Conservation (phyloP, 1,140 invertebrate species). For the Drosophila kohkoa region DNA sequence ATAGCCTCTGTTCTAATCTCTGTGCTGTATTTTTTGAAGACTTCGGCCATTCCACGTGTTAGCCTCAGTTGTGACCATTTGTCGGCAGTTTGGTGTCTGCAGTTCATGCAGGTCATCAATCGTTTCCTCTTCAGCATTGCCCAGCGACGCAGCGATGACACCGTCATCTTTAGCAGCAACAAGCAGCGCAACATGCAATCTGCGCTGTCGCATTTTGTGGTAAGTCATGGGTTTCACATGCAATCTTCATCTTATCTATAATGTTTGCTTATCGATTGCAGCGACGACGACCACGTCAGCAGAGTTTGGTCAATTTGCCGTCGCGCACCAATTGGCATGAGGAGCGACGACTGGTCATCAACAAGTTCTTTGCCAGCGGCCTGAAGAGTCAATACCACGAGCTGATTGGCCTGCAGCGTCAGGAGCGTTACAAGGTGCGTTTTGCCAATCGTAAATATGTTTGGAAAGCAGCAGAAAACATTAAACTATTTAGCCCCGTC, state of each 20-base stretch:
- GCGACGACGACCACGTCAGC: slow-evolving; percentile 55
- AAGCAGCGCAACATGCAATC: slow-evolving; percentile 73
- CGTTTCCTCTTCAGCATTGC: slow-evolving; percentile 93
- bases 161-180: slow-evolving; percentile 62
- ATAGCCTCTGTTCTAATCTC: not conserved
- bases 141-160: slow-evolving; percentile 62
- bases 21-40: slow-evolving; percentile 85
- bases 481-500: too few relatives aligned
- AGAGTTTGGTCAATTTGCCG: slow-evolving; percentile 24
- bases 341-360: slow-evolving; percentile 60
- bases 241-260: not conserved
- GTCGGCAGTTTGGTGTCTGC: slow-evolving; percentile 96
- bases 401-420: slow-evolving; percentile 52
- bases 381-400: slow-evolving; percentile 55
- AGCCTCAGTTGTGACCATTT: slow-evolving; percentile 96
- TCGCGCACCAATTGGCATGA: slow-evolving; percentile 59
- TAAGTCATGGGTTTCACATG: slow-evolving; percentile 49
- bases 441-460: not conserved
- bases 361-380: slow-evolving; percentile 64
- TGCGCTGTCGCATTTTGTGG: slow-evolving; percentile 85
- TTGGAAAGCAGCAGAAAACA: too few relatives aligned
- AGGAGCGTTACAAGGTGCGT: slow-evolving; percentile 52
- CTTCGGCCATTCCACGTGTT: slow-evolving; percentile 91
- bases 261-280: slow-evolving; percentile 20
- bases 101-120: slow-evolving; percentile 92